These are phyloP conservation scores for Euzetes globulus DNA, from an alignment of 2,888 invertebrate genomes.

Conservation along the genomic window DNA sequence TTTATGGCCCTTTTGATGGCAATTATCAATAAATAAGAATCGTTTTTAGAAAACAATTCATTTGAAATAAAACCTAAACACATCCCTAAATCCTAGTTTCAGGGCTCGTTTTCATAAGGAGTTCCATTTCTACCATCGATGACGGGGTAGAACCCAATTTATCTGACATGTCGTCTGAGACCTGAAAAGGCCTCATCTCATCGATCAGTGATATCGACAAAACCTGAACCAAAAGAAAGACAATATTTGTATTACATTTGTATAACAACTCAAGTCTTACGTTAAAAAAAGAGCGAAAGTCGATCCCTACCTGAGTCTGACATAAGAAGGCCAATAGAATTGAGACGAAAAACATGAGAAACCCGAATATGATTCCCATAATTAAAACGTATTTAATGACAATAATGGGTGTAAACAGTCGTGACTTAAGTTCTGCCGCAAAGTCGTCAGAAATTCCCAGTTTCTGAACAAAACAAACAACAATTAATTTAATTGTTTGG, in stretches of 20 bases:
- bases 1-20: not conserved
- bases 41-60: not conserved
- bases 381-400: constrained; percentile 10
- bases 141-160: not conserved
- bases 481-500: not conserved
- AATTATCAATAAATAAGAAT: constrained; percentile 2
- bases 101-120: constrained; percentile 8
- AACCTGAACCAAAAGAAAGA: not conserved
- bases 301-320: not conserved
- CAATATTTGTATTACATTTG: not conserved
- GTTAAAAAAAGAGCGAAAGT: not conserved
- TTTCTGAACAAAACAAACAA: constrained; percentile 24
- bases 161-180: not conserved
- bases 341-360: constrained; percentile 7
- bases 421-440: constrained; percentile 20
- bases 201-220: constrained; percentile 15
- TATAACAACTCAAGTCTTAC: not conserved
- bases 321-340: constrained; percentile 14
- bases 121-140: not conserved
- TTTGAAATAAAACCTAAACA: not conserved
- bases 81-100: constrained; percentile 1
- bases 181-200: not conserved
- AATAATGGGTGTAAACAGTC: constrained; percentile 29
- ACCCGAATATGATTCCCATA: constrained; percentile 11
- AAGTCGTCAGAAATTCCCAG: constrained; percentile 34